Percentiles rank a stretch among this genome's conserved stretches.
These are phyloP conservation scores for Myotis pilosus DNA, from an alignment of 2,797 vertebrate species.

Conservation along the genomic window DNA sequence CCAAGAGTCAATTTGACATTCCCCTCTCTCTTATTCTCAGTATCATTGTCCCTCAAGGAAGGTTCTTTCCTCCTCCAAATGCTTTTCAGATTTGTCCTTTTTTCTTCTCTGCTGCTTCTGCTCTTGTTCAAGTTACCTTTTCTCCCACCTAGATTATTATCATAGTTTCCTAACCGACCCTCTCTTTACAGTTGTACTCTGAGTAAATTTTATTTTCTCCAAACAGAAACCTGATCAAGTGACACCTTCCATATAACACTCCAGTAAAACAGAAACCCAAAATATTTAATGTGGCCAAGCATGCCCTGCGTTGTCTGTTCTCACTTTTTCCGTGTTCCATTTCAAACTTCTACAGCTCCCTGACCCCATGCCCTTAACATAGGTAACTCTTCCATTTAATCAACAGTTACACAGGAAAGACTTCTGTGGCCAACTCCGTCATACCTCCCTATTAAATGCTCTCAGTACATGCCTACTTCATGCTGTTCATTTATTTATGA, in stretches of 20 bases:
- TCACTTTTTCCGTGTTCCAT: background rate
- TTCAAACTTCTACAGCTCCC: background rate
- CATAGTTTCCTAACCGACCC: background rate
- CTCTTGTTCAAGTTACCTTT: background rate
- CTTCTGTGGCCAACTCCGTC: background rate
- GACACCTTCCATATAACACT: background rate
- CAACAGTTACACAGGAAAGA: background rate
- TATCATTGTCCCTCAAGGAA: background rate
- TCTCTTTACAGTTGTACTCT: background rate
- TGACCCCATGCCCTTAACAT: fast-evolving
- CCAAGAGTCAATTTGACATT: background rate
- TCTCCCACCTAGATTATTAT: background rate
- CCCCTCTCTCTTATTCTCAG: background rate
- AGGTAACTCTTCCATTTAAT: background rate
- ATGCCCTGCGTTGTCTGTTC: too few relatives aligned
- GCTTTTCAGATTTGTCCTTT: background rate
- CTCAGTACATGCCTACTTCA: background rate
- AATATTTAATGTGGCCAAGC: background rate
- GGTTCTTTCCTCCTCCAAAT: background rate
- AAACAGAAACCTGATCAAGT: background rate
- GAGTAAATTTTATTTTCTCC: background rate
- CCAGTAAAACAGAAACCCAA: background rate
- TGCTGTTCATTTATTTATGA: background rate
- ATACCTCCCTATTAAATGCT: background rate
- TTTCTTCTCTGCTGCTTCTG: background rate